phyloP scores from a whole-genome alignment of 2,797 vertebrate species.

The Gymnoscopelus braueri region DNA sequence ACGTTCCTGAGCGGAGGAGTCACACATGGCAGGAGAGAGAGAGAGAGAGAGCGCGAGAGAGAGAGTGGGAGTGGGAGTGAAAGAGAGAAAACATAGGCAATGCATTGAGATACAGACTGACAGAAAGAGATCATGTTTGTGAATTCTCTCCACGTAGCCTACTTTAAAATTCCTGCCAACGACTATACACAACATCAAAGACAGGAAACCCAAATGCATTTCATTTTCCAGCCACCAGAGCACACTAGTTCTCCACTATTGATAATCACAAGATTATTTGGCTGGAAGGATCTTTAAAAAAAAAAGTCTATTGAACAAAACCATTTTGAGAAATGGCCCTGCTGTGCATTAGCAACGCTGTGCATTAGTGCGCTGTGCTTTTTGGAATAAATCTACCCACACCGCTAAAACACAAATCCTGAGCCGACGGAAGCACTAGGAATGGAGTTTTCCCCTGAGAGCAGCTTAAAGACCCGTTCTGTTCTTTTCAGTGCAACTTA shows the following conservation, averaged over 20 bases:
- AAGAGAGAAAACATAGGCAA: no score
- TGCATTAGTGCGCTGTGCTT: slow-evolving; percentile 9
- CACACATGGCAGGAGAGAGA: no score
- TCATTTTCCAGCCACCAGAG: slow-evolving; percentile 61
- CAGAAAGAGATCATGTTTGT: background rate
- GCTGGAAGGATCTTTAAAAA: slow-evolving; percentile 12
- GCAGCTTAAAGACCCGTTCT: slow-evolving; percentile 39
- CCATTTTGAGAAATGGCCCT: slow-evolving; percentile 23
- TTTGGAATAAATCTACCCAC: slow-evolving; percentile 27
- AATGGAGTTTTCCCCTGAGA: slow-evolving; percentile 24
- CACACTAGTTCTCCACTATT: slow-evolving; percentile 50
- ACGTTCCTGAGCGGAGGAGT: no score
- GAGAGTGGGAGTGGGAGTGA: no score
- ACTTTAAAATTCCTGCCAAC: slow-evolving; percentile 26
- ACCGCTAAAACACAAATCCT: slow-evolving; percentile 27
- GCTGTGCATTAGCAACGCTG: background rate
- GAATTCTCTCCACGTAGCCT: slow-evolving; percentile 27
- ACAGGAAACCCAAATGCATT: slow-evolving; percentile 39
- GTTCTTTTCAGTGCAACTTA: slow-evolving; percentile 19
- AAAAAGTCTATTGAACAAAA: slow-evolving; percentile 25
- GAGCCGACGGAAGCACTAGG: slow-evolving; percentile 26
- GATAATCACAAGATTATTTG: slow-evolving; percentile 3
- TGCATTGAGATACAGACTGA: no score
- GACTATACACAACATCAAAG: slow-evolving; percentile 7
- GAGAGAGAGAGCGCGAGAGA: no score